Base-by-base conservation (phyloP, 1,140 invertebrate species). In the Agraylea sexmaculata region DNA sequence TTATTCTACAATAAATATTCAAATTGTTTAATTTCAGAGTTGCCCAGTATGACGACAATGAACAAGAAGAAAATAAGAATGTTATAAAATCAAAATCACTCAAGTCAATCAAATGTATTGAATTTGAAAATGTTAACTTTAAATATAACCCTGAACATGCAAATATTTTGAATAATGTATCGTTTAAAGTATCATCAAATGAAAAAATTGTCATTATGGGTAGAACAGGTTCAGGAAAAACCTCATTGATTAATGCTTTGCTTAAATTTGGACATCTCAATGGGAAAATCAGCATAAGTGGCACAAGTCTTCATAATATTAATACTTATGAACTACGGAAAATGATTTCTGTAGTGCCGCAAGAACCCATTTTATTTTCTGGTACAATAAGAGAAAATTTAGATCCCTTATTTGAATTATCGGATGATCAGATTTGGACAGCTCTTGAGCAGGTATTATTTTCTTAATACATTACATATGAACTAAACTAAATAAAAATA, bases 291-390 rank as follows among this genome's bases (percentile, higher is more conserved):
- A 27, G 54, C 2, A 72, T 78, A 31, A 76, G 77, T 50, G 66
- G 58, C 4, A 49, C 67, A 6, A 54, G 74, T 43, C 69, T 70
- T 1, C 49, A 49, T 13, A 53, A 51, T 6, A 27, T 49, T 11
- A 36, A 42, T 25, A 55, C 56, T 27, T 46, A 65, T 56, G 42
- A 72, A 51, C 56, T 80, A 20, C 62, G 85, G 27, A 71, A 73
- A 46, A 74, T 74, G 47, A 69, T 89, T 37, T 81, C 83, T 0
- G 83, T 88, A 11, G 87, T 89, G 48, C 84, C 85, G 6, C 85
- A 88, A 60, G 81, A 73, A 46, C 78, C 80, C 51, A 25, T 75
- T 4, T 53, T 77, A 27, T 78, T 78, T 48, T 65, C 54, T 33
- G 74, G 74, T 23, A 71, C 68, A 16, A 37, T 55, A 23, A 37